Percentiles rank a stretch among this genome's conserved stretches.
Conservation (phyloP, 1,140 invertebrate species). For the Steinernema feltiae region DNA sequence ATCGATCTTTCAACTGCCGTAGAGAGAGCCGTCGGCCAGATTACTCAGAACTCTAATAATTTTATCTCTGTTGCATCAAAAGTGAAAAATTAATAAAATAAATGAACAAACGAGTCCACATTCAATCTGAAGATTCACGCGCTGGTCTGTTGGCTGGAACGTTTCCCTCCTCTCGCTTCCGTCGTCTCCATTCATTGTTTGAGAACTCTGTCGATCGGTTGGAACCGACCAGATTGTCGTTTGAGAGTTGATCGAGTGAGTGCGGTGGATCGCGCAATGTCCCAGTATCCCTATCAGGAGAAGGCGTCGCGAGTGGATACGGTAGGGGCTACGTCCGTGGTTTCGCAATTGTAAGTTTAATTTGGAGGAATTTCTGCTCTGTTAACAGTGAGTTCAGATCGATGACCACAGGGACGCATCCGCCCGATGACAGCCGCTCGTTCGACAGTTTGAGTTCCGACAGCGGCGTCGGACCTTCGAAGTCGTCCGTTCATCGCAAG, state of each 20-base stretch:
- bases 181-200: no score
- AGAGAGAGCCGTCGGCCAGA: not conserved
- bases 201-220: no score
- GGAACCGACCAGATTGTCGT: not conserved
- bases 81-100: not conserved
- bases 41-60: constrained; percentile 14
- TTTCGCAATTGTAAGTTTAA: not conserved
- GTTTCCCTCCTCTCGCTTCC: no score
- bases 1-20: constrained; percentile 5
- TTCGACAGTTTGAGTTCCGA: not conserved
- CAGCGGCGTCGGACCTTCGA: not conserved
- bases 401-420: not conserved
- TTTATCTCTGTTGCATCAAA: not conserved
- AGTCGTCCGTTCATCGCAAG: not conserved
- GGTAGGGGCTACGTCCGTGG: not conserved
- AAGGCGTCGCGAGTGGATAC: not conserved
- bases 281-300: no score
- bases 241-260: not conserved
- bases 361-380: not conserved
- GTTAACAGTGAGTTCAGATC: constrained; percentile 3
- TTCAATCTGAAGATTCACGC: no score
- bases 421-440: not conserved
- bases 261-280: not conserved
- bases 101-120: not conserved
- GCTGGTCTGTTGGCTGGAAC: no score